Percentiles rank a stretch among this genome's conserved stretches.
phyloP scores from a whole-genome alignment of 1,140 invertebrate species.

The Zaprionus nigranus region DNA sequence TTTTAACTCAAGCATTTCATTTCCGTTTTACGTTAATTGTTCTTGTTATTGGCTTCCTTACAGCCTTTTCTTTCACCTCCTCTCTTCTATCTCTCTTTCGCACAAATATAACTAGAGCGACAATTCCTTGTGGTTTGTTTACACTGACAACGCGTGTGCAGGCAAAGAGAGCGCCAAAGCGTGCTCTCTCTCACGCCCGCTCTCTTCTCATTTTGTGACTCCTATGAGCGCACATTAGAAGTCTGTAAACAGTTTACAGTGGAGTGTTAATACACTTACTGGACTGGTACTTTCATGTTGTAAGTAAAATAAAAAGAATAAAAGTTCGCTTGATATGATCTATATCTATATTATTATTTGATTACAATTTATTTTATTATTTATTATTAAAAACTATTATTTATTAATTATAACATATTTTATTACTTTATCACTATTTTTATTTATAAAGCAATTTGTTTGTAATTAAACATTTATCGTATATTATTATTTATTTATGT shows the following conservation, averaged over 20 bases:
- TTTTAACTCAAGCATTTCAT: constrained; percentile 47
- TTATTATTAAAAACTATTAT: neutral
- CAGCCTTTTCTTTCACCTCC: constrained; percentile 13
- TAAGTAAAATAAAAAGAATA: too few species aligned
- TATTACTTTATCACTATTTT: neutral
- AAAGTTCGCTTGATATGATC: neutral
- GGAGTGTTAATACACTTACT: neutral
- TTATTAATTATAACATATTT: neutral
- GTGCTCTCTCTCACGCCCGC: neutral
- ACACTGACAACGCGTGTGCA: neutral
- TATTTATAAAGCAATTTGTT: too few species aligned
- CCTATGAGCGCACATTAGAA: neutral
- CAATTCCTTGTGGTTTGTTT: constrained; percentile 18
- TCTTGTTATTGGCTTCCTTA: constrained; percentile 25
- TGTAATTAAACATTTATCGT: too few species aligned
- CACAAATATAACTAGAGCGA: neutral
- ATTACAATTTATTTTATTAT: neutral
- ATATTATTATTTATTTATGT: too few species aligned
- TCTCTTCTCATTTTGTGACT: neutral
- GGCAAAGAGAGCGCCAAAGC: neutral
- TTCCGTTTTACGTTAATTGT: constrained; percentile 51
- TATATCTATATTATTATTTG: neutral
- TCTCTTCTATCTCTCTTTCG: neutral
- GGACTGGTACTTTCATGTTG: neutral
- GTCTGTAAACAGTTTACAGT: neutral